These are phyloP conservation scores for Melipona bicolor DNA, from an alignment of 2,888 invertebrate species.

Conservation along the genomic window DNA sequence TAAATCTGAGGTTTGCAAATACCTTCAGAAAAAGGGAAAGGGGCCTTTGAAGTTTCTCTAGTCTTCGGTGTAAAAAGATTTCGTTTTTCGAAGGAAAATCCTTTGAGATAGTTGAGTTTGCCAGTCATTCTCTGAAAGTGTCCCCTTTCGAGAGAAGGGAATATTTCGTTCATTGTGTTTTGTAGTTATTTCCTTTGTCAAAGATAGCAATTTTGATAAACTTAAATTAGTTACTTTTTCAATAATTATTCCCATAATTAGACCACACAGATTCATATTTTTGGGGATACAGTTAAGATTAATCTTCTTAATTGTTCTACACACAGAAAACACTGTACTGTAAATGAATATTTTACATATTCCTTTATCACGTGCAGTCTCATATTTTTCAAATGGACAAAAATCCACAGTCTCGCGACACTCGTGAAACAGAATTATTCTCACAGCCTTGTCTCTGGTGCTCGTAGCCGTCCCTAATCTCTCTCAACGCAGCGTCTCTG, in stretches of 20 bases:
- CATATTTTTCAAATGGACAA: too few species aligned
- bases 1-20: slow-evolving; percentile 58
- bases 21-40: slow-evolving; percentile 28
- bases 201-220: not conserved
- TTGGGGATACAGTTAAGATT: too few species aligned
- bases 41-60: slow-evolving; percentile 24
- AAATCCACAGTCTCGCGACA: too few species aligned
- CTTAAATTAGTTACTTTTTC: not conserved
- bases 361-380: too few species aligned
- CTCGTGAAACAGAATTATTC: not conserved
- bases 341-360: too few species aligned
- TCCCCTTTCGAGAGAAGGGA: not conserved
- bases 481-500: too few species aligned
- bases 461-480: too few species aligned
- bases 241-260: not conserved
- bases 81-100: not conserved
- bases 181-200: not conserved
- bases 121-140: not conserved
- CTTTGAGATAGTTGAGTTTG: not conserved
- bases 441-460: not conserved
- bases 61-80: slow-evolving; percentile 20
- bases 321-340: too few species aligned
- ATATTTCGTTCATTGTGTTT: not conserved
- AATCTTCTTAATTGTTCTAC: too few species aligned
- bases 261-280: too few species aligned